These are phyloP conservation scores for Mixornis gularis DNA, from an alignment of 2,113 vertebrate genomes.

Conservation along the genomic window DNA sequence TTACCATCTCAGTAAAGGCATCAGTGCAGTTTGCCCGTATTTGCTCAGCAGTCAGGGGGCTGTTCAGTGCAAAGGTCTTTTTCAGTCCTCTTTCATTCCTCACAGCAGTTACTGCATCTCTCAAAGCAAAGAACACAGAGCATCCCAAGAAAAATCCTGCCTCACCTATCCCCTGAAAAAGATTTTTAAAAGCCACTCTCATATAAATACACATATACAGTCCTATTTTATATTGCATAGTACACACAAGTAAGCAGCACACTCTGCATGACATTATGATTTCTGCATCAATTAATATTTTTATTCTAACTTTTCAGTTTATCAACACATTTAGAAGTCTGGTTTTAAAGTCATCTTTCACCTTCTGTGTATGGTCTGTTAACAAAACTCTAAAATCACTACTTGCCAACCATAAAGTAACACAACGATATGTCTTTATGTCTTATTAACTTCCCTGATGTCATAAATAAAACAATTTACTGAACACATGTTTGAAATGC, in stretches of 20 bases:
- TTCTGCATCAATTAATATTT: background rate
- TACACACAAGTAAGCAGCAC: background rate
- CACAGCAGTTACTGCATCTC: constrained; percentile 70
- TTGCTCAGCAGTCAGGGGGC: constrained; percentile 75
- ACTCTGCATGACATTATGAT: background rate
- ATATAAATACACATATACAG: background rate
- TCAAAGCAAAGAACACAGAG: constrained; percentile 81
- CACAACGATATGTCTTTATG: background rate
- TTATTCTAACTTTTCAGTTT: background rate
- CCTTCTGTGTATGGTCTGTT: background rate
- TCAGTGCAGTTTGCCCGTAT: constrained; percentile 73
- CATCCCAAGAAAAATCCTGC: constrained; percentile 77
- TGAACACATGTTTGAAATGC: background rate
- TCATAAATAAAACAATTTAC: background rate
- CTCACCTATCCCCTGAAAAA: constrained; percentile 77
- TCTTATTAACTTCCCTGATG: background rate
- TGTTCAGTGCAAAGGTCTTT: constrained; percentile 70
- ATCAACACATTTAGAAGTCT: background rate
- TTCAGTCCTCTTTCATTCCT: constrained; percentile 67
- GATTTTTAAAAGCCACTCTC: background rate
- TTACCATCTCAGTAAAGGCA: constrained; percentile 75
- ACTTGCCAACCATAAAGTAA: background rate
- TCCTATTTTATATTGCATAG: background rate
- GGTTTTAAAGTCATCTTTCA: background rate
- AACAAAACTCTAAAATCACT: background rate